Evolutionary conservation across 2,888 invertebrate species (phyloP).

Genomic region (Folsomia manolachei): DNA sequence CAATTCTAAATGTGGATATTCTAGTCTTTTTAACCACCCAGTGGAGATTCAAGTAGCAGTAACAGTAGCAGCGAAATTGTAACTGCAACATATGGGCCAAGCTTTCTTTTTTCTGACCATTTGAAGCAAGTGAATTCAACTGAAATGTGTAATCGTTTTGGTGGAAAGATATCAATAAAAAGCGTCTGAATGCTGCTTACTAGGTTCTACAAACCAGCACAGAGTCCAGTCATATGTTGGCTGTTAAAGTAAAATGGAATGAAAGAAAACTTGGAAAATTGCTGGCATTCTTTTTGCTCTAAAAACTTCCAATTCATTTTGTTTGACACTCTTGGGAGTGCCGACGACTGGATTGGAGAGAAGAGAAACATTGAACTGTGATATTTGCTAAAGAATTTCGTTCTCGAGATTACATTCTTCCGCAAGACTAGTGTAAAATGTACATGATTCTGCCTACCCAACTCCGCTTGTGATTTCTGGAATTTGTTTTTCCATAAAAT

Average conservation of each 20-base stretch:
- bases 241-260: slow-evolving; percentile 7
- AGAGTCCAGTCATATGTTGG: neutral
- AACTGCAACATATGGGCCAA: slow-evolving; percentile 10
- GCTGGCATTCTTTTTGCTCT: slow-evolving; percentile 13
- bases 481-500: neutral
- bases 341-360: no score
- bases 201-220: no score
- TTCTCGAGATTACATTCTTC: slow-evolving; percentile 8
- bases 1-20: neutral
- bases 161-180: slow-evolving; percentile 16
- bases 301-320: slow-evolving; percentile 20
- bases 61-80: no score
- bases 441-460: neutral
- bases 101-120: slow-evolving; percentile 16
- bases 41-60: no score
- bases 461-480: neutral
- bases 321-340: slow-evolving; percentile 5
- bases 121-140: neutral
- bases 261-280: slow-evolving; percentile 6
- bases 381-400: neutral
- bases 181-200: neutral
- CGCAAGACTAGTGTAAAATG: neutral
- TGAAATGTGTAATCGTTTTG: slow-evolving; percentile 12
- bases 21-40: no score
- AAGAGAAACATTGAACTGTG: neutral